Base-by-base conservation (phyloP, 1,140 invertebrate species). In the Argopecten irradians region DNA sequence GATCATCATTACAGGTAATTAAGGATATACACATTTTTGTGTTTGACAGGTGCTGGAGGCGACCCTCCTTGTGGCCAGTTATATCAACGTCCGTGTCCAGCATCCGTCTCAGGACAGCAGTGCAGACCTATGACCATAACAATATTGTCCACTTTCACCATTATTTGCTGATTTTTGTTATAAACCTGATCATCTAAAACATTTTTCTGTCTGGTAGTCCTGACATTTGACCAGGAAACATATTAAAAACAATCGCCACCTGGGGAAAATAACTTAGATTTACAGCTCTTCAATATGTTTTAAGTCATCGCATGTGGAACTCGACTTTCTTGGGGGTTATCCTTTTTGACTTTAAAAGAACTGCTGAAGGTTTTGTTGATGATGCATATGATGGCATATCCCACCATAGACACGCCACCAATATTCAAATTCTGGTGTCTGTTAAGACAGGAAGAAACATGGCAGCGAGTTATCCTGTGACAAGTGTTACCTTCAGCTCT, bases 61-160 rank as follows among this genome's bases (percentile, higher is more conserved):
- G 90, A 99, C 98, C 0, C 96, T 98, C 86, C 96, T 99, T 34
- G 98, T 99, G 93, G 98, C 98, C 22, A 98, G 99, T 95, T 99
- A 99, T 94, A 99, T 99, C 97, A 99, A 99, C 95, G 97, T 98
- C 0, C 90, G 92, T 71, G 90, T 92, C n/a, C 93, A 94, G 82
- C 90, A 91, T 22, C 91, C 92, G 16, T 93, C 93, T 14, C 91
- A 91, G 34, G 92, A 93, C 85, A 88, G 87, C 28, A 92, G 85
- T 83, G 87, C 87, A 28, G 90, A 91, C 28, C 39, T 89, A 16
- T 91, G 85, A 90, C 55, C 55, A 28, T 28, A n/a, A 71, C 13
- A 11, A 16, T n/a, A 71, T n/a, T 71, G 55, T 28, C 28, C 1
- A n/a, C 55, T n/a, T 71, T n/a, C 8, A 71, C 55, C 55, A 28